Conservation (phyloP, 2,888 invertebrate genomes). For the Catocala nupta region DNA sequence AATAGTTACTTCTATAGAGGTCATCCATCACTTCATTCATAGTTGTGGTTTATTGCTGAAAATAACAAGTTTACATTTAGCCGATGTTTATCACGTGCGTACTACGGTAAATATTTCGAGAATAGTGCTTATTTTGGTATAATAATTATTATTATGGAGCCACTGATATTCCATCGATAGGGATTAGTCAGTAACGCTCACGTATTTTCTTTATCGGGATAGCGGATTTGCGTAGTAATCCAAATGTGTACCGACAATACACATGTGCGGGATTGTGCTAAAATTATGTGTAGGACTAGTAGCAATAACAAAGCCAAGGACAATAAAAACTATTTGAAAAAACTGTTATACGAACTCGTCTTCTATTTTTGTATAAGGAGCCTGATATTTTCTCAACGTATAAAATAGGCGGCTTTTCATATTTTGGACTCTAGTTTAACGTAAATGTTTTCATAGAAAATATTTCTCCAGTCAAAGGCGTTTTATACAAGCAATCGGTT, state of each 20-base stretch:
- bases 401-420: neutral
- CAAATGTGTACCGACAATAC: conserved; percentile 18
- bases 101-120: neutral
- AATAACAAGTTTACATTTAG: neutral
- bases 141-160: neutral
- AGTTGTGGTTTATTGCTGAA: neutral
- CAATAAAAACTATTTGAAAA: neutral
- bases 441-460: conserved; percentile 1
- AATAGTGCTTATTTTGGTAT: neutral
- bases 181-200: neutral
- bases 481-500: conserved; percentile 16
- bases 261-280: conserved; percentile 15
- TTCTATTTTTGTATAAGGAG: neutral
- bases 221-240: conserved; percentile 41
- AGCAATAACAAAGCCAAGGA: neutral
- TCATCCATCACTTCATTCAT: conserved; percentile 1
- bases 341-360: neutral
- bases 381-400: neutral
- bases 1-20: neutral
- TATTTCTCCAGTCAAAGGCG: conserved; percentile 13
- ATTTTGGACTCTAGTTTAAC: neutral
- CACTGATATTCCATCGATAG: neutral
- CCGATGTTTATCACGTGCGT: neutral
- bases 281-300: neutral
- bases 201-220: conserved; percentile 30